Evolutionary conservation across 2,113 vertebrate genomes (phyloP).

Genomic region (Proteles cristata): DNA sequence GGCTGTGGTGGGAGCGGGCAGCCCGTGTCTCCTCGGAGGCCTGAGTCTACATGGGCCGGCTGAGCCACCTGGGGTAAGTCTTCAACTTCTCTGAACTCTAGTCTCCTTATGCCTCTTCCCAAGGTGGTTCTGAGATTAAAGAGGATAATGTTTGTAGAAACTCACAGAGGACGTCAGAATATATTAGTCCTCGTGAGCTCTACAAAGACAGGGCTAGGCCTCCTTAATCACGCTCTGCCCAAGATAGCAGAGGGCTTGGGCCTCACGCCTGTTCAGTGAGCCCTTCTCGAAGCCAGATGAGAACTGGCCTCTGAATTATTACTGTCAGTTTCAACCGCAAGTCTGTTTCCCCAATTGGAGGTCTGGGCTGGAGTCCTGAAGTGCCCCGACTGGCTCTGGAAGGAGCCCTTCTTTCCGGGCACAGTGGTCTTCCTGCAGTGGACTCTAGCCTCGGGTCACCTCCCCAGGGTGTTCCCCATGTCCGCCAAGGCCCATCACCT

Average conservation of each 20-base stretch:
- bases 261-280: fast-evolving
- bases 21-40: not conserved
- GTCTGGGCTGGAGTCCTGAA: not conserved
- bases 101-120: not conserved
- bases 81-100: not conserved
- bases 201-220: not conserved
- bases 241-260: not conserved
- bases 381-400: not conserved
- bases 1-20: fast-evolving
- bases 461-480: not conserved
- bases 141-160: not conserved
- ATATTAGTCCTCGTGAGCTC: not conserved
- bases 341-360: not conserved
- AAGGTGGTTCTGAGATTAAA: not conserved
- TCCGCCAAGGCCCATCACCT: not conserved
- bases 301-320: fast-evolving
- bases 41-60: fast-evolving
- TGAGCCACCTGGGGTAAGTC: not conserved
- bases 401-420: not conserved
- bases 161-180: not conserved
- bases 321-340: fast-evolving
- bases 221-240: not conserved
- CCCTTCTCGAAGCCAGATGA: not conserved
- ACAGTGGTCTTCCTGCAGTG: not conserved
- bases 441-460: not conserved